Conservation (phyloP, 2,888 invertebrate genomes). For the Trichogramma dendrolimi region DNA sequence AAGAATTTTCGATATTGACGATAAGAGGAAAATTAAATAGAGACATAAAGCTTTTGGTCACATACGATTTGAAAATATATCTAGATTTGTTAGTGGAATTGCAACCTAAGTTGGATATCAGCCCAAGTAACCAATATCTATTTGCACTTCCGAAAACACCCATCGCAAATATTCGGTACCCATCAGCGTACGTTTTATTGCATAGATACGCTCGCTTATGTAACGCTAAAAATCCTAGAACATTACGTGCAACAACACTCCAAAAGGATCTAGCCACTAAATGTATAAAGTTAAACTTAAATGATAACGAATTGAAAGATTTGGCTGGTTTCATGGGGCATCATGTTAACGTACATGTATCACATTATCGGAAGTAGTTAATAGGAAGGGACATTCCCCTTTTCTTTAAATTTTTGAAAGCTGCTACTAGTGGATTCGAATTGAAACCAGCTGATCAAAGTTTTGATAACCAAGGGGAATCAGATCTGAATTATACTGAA, state of each 20-base stretch:
- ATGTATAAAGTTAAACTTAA: constrained; percentile 1
- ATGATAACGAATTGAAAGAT: background rate
- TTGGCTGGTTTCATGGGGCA: constrained; percentile 3
- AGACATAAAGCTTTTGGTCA: background rate
- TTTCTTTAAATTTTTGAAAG: background rate
- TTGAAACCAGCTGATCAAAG: too few relatives aligned
- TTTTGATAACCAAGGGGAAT: too few relatives aligned
- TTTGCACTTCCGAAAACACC: constrained; percentile 6
- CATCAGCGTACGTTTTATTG: background rate
- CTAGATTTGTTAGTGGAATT: background rate
- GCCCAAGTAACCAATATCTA: constrained; percentile 1
- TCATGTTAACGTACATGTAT: background rate
- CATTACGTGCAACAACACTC: background rate
- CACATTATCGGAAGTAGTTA: background rate
- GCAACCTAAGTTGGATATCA: background rate
- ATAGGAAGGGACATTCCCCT: background rate
- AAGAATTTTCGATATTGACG: background rate
- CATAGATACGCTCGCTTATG: background rate
- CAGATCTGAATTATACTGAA: too few relatives aligned
- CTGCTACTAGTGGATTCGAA: background rate
- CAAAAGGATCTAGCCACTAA: constrained; percentile 7
- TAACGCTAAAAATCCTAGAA: background rate
- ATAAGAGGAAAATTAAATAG: background rate
- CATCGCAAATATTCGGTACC: background rate
- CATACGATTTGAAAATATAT: background rate